A percentile compares a stretch with the other conserved stretches of the same genome.
Evolutionary conservation across 1,140 invertebrate species (phyloP).

Genomic region (Sycophila sp.): DNA sequence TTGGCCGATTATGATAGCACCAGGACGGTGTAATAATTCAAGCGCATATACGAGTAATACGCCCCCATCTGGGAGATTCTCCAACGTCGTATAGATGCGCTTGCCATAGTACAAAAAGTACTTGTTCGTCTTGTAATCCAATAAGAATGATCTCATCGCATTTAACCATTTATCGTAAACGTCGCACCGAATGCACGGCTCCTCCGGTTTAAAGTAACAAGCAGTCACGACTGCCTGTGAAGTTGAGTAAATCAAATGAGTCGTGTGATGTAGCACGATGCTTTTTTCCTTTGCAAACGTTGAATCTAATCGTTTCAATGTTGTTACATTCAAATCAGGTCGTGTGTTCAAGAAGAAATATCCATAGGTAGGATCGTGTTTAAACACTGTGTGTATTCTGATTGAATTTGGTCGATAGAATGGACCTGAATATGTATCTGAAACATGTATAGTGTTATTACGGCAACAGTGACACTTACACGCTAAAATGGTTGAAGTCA

Average conservation of each 20-base stretch:
- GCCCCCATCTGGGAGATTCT: not conserved
- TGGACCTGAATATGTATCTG: not conserved
- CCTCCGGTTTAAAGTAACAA: no score
- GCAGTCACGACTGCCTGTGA: no score
- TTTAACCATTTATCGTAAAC: no score
- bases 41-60: not conserved
- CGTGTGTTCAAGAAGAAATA: not conserved
- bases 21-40: not conserved
- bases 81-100: no score
- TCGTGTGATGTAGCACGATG: not conserved
- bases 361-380: not conserved
- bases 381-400: not conserved
- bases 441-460: no score
- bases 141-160: no score
- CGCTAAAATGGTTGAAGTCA: no score
- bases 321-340: not conserved
- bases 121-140: not conserved
- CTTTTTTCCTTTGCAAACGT: not conserved
- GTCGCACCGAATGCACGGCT: no score
- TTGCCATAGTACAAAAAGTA: not conserved
- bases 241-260: no score
- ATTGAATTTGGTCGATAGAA: conserved; percentile 9
- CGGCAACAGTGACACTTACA: no score
- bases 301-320: not conserved
- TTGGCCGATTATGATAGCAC: not conserved